These are phyloP conservation scores for Rhynchonycteris naso DNA, from an alignment of 2,797 vertebrate genomes.

Conservation along the genomic window DNA sequence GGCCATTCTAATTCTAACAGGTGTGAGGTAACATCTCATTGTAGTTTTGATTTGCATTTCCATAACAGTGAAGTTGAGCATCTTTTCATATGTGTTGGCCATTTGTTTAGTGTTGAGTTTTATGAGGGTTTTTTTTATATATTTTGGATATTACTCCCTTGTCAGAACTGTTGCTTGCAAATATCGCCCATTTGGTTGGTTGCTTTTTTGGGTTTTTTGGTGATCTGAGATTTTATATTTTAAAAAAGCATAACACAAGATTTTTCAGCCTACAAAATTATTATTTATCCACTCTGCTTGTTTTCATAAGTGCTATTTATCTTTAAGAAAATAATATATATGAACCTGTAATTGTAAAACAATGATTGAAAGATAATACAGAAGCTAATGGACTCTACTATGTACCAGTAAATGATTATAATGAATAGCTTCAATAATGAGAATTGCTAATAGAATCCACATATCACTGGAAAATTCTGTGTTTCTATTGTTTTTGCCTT, in stretches of 20 bases:
- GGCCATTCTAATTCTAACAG: no score
- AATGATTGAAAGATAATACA: not conserved
- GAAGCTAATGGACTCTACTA: not conserved
- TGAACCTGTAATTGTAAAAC: slow-evolving; percentile 22
- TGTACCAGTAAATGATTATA: not conserved
- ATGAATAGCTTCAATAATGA: not conserved
- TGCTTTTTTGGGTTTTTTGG: no score
- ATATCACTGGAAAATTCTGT: not conserved
- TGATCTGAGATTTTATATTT: not conserved
- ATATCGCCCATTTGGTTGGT: no score
- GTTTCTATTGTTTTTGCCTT: not conserved
- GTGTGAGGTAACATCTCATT: no score
- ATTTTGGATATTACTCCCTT: no score
- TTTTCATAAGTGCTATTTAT: slow-evolving; percentile 36
- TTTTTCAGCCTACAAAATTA: slow-evolving; percentile 30
- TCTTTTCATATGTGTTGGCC: no score
- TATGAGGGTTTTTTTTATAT: no score
- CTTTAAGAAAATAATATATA: slow-evolving; percentile 41
- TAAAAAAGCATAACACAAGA: not conserved
- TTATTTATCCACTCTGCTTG: not conserved
- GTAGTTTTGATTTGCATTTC: no score
- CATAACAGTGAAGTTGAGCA: no score
- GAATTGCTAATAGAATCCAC: slow-evolving; percentile 1
- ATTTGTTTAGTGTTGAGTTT: no score
- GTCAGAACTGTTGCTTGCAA: no score